phyloP scores from a whole-genome alignment of 2,888 invertebrate genomes.

The Amphipyra berbera region DNA sequence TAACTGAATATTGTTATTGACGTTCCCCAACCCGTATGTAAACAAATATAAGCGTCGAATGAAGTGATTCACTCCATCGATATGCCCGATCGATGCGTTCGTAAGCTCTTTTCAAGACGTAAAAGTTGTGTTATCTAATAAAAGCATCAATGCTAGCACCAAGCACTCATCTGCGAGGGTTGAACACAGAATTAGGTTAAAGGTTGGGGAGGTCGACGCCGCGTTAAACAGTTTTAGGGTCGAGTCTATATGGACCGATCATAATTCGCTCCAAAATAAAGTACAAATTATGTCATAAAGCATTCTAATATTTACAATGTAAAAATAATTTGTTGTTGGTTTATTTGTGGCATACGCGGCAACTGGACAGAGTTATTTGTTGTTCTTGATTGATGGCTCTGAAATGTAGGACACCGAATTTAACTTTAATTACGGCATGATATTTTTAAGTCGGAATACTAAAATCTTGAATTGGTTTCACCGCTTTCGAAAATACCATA shows the following conservation, averaged over 20 bases:
- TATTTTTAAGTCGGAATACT: conserved; percentile 33
- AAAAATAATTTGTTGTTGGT: conserved; percentile 25
- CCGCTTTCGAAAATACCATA: conserved; percentile 30
- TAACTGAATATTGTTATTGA: conserved; percentile 25
- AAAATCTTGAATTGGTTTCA: conserved; percentile 30
- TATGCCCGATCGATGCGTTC: conserved; percentile 30
- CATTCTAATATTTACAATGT: conserved; percentile 52
- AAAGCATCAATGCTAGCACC: conserved; percentile 70
- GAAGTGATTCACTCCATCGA: conserved; percentile 62
- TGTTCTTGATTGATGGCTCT: conserved; percentile 27
- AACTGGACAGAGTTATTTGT: conserved; percentile 29
- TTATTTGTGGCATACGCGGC: conserved; percentile 30
- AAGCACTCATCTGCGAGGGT: conserved; percentile 75
- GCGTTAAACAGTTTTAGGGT: conserved; percentile 77
- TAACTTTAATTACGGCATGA: conserved; percentile 35
- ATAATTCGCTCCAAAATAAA: conserved; percentile 77
- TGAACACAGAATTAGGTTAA: conserved; percentile 79
- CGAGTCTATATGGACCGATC: conserved; percentile 75
- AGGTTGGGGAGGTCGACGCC: conserved; percentile 76
- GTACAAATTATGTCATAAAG: conserved; percentile 71
- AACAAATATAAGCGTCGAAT: conserved; percentile 56
- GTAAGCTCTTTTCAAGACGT: conserved; percentile 44
- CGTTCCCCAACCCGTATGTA: conserved; percentile 54
- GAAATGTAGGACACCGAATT: conserved; percentile 37
- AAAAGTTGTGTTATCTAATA: conserved; percentile 74